Percentiles rank a stretch among this genome's conserved stretches.
phyloP scores from a whole-genome alignment of 2,113 vertebrate genomes.

The Catharus bicknelli region DNA sequence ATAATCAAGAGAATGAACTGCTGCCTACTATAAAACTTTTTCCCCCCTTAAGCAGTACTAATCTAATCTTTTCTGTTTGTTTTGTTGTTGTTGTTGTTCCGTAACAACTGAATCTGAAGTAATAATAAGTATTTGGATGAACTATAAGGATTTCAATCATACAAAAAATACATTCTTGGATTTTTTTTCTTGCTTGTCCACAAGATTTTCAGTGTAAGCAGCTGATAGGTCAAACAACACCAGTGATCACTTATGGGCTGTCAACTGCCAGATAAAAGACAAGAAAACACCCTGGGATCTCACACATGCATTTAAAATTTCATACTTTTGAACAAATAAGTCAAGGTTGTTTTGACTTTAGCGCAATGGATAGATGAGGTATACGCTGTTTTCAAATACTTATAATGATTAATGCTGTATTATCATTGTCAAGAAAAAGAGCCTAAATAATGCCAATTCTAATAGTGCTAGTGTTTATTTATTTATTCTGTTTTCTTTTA shows the following conservation, averaged over 20 bases:
- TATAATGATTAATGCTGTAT: background rate
- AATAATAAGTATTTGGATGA: background rate
- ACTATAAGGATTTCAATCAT: background rate
- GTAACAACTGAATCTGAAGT: background rate
- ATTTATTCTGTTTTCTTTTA: background rate
- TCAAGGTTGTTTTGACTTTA: background rate
- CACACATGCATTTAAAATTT: background rate
- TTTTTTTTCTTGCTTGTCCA: background rate
- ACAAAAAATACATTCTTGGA: accelerated
- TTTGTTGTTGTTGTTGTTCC: background rate
- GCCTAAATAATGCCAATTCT: background rate
- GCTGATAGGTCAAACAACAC: background rate
- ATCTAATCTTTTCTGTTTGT: background rate
- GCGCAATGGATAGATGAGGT: background rate
- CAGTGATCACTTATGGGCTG: background rate
- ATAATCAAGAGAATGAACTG: background rate
- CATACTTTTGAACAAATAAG: background rate
- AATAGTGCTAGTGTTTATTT: background rate
- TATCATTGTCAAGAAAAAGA: background rate
- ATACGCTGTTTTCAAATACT: background rate
- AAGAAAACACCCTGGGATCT: background rate
- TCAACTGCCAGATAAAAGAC: background rate
- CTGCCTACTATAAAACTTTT: background rate
- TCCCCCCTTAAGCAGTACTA: background rate
- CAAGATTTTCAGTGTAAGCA: background rate